Base-by-base conservation (phyloP, 2,113 vertebrate genomes). In the Cebus imitator region DNA sequence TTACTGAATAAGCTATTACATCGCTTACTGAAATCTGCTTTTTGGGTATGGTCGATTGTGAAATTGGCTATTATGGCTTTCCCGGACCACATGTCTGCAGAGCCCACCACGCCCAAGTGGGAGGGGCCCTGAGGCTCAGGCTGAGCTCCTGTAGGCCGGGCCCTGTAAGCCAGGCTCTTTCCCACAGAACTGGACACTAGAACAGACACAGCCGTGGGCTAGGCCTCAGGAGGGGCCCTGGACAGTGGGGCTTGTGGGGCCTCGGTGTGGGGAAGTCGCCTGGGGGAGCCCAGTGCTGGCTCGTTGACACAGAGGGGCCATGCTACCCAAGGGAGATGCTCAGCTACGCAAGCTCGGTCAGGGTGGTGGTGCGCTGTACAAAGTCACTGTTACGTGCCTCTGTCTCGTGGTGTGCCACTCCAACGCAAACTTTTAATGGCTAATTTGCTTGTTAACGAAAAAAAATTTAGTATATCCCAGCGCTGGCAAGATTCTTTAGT, bases 391-490 rank as follows among this genome's bases (percentile, higher is more conserved):
- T 4, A 32, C 40, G 20, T 1, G 12, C 9, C 35, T 40, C 10
- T 16, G n/a, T 10, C 57, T 43, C 0, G 37, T 11, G 45, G 30
- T 12, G 21, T 2, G 18, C 23, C 21, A 18, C n/a, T 40, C 12
- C 13, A 48, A 27, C 16, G 4, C 7, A 8, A 17, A 25, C 32
- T 21, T 4, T 1, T 3, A 5, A 37, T 5, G 35, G 35, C 8
- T 48, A n/a, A 7, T 0, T 0, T 2, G 48, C 48, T 80, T 35
- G 17, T 40, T 70, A 4, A 58, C 9, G n/a, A 18, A 27, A 78
- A 23, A 10, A 30, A 30, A 64, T 12, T 16, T 0, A 17, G 4
- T 1, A 4, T 5, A 6, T 16, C 50, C 48, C 9, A 8, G 25
- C 40, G 52, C 5, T 0, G 7, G 61, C 43, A 66, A 18, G 13